Base-by-base conservation (phyloP, 2,888 invertebrate species). In the Lasioglossum calceatum region DNA sequence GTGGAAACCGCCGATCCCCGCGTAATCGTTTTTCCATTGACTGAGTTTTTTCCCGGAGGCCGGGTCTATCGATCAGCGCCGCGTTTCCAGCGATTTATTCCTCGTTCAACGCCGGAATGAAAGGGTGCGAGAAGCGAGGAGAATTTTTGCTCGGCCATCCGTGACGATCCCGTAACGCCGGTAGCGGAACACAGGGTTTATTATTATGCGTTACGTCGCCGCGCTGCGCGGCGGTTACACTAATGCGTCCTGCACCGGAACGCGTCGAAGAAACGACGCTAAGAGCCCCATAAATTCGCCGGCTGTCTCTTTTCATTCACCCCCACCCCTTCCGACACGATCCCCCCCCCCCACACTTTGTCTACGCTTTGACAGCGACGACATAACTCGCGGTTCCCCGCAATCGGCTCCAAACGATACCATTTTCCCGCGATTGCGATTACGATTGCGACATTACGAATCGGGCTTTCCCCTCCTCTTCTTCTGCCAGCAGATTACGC, bases 131-230 rank as follows among this genome's bases (percentile, higher is more conserved):
- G 64, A 16, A 32, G 32, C 54, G 32, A 32, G 61, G 14, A 27
- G 61, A 64, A 89, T 87, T 90, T 80, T 87, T 83, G 87, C 77
- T 82, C 89, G 82, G 47, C 64, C 81, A 85, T 42, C 82, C 84
- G 90, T 84, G 85, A 91, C 91, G 89, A 76, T 88, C 77, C 81
- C 85, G 91, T 91, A 91, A 91, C 84, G 67, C 87, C 78, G 87
- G 91, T 87, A 91, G 87, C 87, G 39, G 67, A 74, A 77, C 73
- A 80, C 44, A 32, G 39, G 79, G 77, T 73, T 90, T 77, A 80
- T 89, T 89, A 89, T 85, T 84, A 84, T 70, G 84, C 78, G 76
- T 90, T 87, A 79, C 89, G 81, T 86, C 81, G 85, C 44, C 2
- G 7, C 2, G 50, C 50, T 5, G 16, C 58, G 71, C 47, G 23